Conservation (phyloP, 2,888 invertebrate species). For the Tanypteryx hageni region DNA sequence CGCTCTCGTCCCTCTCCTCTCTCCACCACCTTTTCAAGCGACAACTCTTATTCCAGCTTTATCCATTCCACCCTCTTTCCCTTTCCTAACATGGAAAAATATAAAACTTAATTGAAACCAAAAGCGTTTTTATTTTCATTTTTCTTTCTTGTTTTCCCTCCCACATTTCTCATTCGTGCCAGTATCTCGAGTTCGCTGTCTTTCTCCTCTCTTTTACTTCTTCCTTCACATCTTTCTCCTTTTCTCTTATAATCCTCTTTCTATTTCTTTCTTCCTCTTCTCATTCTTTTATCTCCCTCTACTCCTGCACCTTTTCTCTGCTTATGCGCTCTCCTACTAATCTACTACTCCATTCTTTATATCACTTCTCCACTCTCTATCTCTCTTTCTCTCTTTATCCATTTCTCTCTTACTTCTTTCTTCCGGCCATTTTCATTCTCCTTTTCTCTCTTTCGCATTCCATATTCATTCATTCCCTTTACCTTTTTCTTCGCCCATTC, state of each 20-base stretch:
- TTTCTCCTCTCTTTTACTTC: not conserved
- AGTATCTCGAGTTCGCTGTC: not conserved
- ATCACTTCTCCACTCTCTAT: not conserved
- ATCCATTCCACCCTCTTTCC: not conserved
- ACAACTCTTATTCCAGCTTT: conserved; percentile 37
- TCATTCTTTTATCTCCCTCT: not conserved
- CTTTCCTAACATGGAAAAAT: not conserved
- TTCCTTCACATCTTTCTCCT: not conserved
- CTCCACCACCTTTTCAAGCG: not conserved
- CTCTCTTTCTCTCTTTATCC: not conserved
- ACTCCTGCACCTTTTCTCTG: not conserved
- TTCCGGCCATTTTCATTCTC: not conserved
- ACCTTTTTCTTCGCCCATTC: not conserved
- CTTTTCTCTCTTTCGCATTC: not conserved
- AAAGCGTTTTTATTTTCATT: not conserved
- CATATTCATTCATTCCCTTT: too few species aligned
- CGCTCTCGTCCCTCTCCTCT: not conserved
- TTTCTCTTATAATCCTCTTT: not conserved
- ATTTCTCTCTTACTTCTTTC: not conserved
- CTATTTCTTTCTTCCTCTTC: not conserved
- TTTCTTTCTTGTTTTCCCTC: not conserved
- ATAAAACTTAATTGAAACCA: conserved; percentile 35
- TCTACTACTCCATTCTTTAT: too few species aligned
- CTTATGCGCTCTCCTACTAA: too few species aligned
- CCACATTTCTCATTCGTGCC: not conserved